Percentiles rank a stretch among this genome's conserved stretches.
phyloP scores from a whole-genome alignment of 2,888 invertebrate species.

The Mimas tiliae region DNA sequence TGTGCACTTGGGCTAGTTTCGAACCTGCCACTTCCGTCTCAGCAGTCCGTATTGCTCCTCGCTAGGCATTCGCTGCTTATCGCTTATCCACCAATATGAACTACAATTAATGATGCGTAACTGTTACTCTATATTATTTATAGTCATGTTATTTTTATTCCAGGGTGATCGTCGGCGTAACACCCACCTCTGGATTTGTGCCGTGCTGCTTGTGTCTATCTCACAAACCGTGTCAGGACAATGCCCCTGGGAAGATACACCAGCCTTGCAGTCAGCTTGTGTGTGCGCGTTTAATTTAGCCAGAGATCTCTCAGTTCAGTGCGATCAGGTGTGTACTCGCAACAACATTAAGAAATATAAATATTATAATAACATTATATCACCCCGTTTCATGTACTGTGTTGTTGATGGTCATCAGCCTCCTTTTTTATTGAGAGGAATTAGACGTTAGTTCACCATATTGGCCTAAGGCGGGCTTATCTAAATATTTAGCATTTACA shows the following conservation, averaged over 20 bases:
- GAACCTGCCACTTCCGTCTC: no score
- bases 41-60: no score
- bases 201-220: constrained; percentile 49
- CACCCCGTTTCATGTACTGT: no score
- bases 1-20: no score
- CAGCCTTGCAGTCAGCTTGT: constrained; percentile 91
- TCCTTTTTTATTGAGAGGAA: no score
- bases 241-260: constrained; percentile 93
- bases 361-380: no score
- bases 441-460: no score
- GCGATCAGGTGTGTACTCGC: constrained; percentile 87
- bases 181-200: constrained; percentile 49
- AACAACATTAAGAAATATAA: background rate
- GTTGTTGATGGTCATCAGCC: no score
- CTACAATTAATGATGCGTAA: no score
- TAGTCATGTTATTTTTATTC: constrained; percentile 16
- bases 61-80: no score
- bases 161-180: constrained; percentile 51
- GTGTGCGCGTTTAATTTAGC: constrained; percentile 95
- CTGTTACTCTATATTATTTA: background rate
- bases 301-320: constrained; percentile 94
- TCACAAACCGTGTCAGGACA: constrained; percentile 80
- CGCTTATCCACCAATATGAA: no score
- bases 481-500: background rate
- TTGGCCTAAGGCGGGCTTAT: background rate